Conservation (phyloP, 2,888 invertebrate species). For the Lomographa bimaculata region DNA sequence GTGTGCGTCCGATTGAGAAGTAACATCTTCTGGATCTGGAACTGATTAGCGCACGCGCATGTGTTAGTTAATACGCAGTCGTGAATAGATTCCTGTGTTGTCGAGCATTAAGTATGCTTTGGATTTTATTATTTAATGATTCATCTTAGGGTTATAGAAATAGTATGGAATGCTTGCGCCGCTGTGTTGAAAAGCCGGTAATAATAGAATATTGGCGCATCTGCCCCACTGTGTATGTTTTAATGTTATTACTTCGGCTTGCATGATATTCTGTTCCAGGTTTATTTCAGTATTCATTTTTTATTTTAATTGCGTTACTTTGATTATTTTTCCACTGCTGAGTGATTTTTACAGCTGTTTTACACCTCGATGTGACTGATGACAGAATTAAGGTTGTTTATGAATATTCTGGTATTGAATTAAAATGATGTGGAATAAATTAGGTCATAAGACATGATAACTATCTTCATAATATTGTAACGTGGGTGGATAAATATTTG, state of each 20-base stretch:
- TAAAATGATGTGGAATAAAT: constrained; percentile 69
- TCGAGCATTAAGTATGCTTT: constrained; percentile 81
- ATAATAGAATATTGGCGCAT: constrained; percentile 83
- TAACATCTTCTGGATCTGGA: constrained; percentile 70
- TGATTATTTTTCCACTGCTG: constrained; percentile 72
- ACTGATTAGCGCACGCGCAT: constrained; percentile 73
- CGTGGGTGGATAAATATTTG: constrained; percentile 51
- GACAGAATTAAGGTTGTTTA: constrained; percentile 80
- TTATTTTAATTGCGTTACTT: constrained; percentile 77
- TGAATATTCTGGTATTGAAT: constrained; percentile 62
- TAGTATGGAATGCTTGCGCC: constrained; percentile 79
- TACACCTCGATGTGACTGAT: constrained; percentile 66
- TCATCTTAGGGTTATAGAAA: constrained; percentile 83
- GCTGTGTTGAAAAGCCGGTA: constrained; percentile 76
- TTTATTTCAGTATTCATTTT: constrained; percentile 75
- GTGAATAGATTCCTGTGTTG: constrained; percentile 72
- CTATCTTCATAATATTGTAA: constrained; percentile 56
- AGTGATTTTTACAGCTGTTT: constrained; percentile 75
- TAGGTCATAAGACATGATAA: constrained; percentile 56
- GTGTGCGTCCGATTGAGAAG: constrained; percentile 66
- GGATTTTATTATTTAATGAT: constrained; percentile 84
- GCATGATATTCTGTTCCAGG: constrained; percentile 71
- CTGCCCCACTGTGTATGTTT: constrained; percentile 77
- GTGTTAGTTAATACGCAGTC: constrained; percentile 70
- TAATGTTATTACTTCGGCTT: constrained; percentile 74